Percentiles rank a stretch among this genome's conserved stretches.
Conservation (phyloP, 2,888 invertebrate genomes). For the Diarsia mendica region DNA sequence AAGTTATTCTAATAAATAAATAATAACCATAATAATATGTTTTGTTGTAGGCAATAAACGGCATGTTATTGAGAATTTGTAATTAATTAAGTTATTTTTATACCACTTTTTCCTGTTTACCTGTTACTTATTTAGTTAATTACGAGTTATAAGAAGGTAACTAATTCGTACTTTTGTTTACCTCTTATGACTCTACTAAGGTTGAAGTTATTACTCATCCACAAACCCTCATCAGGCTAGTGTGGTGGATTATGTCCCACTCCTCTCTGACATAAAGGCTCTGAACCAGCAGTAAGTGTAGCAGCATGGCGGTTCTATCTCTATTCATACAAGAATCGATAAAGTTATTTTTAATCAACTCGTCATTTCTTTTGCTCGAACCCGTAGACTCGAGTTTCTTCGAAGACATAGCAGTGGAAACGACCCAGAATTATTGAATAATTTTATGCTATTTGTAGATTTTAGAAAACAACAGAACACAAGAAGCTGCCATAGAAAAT, state of each 20-base stretch:
- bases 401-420: not conserved
- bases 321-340: no score
- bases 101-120: slow-evolving; percentile 45
- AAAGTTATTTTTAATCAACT: no score
- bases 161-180: not conserved
- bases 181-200: not conserved
- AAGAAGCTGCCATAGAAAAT: no score
- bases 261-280: not conserved
- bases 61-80: slow-evolving; percentile 14
- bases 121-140: not conserved
- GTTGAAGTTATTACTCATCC: not conserved
- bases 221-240: not conserved
- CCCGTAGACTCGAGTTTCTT: no score
- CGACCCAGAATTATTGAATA: not conserved
- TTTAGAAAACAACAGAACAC: no score
- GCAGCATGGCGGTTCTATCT: no score
- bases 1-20: not conserved
- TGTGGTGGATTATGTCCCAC: not conserved
- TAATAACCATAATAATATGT: not conserved
- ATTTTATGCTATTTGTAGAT: not conserved
- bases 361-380: no score
- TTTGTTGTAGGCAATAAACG: not conserved
- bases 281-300: not conserved
- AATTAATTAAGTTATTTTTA: not conserved
- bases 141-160: slow-evolving; percentile 8